Percentiles rank a stretch among this genome's conserved stretches.
Conservation (phyloP, 2,888 invertebrate species). For the Stenoptilia bipunctidactyla region DNA sequence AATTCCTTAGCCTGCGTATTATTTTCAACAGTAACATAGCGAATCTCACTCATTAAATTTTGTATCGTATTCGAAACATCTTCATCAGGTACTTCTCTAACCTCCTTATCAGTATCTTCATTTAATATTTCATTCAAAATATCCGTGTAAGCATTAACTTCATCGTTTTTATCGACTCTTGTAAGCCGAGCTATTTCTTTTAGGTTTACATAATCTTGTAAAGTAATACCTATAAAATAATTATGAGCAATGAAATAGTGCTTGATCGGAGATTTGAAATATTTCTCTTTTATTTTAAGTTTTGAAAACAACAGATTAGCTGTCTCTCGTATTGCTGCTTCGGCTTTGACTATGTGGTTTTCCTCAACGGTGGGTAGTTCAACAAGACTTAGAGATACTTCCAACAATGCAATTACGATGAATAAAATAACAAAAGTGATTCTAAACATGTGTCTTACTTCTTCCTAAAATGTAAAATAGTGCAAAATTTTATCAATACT, state of each 20-base stretch:
- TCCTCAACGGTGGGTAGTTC: constrained; percentile 10
- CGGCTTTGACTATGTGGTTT: constrained; percentile 15
- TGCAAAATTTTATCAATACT: no score
- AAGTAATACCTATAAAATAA: constrained; percentile 7
- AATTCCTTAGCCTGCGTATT: no score
- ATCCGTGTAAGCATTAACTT: constrained; percentile 1
- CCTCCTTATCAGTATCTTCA: constrained; percentile 2
- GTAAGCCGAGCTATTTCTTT: constrained; percentile 9
- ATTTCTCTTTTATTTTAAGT: constrained; percentile 1
- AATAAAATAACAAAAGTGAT: no score
- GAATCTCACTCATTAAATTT: no score
- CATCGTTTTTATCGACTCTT: constrained; percentile 5
- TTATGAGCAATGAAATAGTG: constrained; percentile 6
- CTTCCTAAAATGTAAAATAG: no score
- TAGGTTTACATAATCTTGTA: constrained; percentile 7
- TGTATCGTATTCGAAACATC: no score
- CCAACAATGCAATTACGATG: background rate
- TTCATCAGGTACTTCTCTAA: background rate
- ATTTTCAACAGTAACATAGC: no score
- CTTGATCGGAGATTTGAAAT: background rate
- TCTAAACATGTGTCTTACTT: no score
- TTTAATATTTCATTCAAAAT: constrained; percentile 6
- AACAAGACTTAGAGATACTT: background rate
- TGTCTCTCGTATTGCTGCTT: constrained; percentile 16
- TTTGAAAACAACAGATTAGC: constrained; percentile 15